Percentiles rank a stretch among this genome's conserved stretches.
phyloP scores from a whole-genome alignment of 2,113 vertebrate species.

The Astatotilapia flaviijosephi region DNA sequence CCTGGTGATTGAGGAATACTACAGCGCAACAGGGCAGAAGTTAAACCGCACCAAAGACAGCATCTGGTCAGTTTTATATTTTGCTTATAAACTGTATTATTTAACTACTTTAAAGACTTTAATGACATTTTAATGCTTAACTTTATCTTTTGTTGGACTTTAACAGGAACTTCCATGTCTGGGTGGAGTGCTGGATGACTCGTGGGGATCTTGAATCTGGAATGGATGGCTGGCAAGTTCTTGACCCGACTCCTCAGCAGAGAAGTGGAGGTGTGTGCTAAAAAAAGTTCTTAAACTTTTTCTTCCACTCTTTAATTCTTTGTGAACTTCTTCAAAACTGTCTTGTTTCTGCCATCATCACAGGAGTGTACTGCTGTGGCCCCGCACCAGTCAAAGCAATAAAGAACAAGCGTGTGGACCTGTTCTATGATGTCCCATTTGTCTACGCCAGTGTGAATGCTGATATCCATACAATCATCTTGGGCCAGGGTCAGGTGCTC shows the following conservation, averaged over 20 bases:
- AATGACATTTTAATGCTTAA: not conserved
- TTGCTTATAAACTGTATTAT: not conserved
- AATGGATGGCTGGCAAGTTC: constrained; percentile 87
- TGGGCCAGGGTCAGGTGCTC: not conserved
- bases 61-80: constrained; percentile 74
- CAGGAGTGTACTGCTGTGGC: constrained; percentile 80
- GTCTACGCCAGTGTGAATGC: constrained; percentile 83
- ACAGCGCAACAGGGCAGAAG: constrained; percentile 72
- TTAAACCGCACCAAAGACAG: constrained; percentile 72
- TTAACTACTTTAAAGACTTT: not conserved
- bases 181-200: constrained; percentile 92
- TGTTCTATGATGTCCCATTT: constrained; percentile 77
- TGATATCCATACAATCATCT: constrained; percentile 52
- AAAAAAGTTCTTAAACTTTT: not conserved
- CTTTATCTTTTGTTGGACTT: not conserved
- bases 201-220: constrained; percentile 73
- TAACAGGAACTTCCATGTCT: constrained; percentile 92
- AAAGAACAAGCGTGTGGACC: constrained; percentile 57
- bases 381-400: constrained; percentile 77
- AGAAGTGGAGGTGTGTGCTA: constrained; percentile 78
- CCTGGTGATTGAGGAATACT: constrained; percentile 82
- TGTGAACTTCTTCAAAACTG: not conserved
- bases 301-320: not conserved
- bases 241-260: constrained; percentile 93
- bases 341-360: not conserved